Base-by-base conservation (phyloP, 2,113 vertebrate genomes). In the Pteropus alecto region DNA sequence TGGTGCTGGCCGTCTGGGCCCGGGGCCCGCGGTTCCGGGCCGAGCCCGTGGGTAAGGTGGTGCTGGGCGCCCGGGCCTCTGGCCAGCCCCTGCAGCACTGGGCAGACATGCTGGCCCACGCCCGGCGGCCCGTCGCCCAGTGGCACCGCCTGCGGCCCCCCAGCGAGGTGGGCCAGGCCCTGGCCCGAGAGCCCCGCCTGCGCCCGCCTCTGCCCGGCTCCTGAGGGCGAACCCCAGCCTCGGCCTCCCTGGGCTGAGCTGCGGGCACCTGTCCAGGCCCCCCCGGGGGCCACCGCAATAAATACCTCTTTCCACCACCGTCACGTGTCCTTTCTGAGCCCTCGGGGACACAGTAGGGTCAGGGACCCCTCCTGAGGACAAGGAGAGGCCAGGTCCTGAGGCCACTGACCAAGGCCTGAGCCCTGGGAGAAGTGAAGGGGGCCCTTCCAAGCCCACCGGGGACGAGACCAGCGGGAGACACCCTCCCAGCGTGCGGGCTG, bases 101-200 rank as follows among this genome's bases (percentile, higher is more conserved):
- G 99, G 99, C 99, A 0, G 99, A 99, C 98, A 99, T 99, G 99
- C 97, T 99, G 97, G 99, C 99, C 93, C 99, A 99, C 63, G 98
- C 99, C 0, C 98, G 99, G 60, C 95, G 98, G 60, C 99, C 99
- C 1, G 87, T 99, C 0, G 97, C 99, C 16, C 99, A 99, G 98
- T 99, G 99, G 99, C 99, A 99, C 98, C 98, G 38, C 43, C 98
- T 99, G 92, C 99, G 98, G 83, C 97, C 98, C 0, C 97, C 99
- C 0, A 96, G 99, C 4, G 99, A 99, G 91, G 99, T 99, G 24
- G 99, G 99, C 96, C 96, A 97, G 67, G 98, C 98, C 24, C 98
- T 99, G 95, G 97, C 70, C 12, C 97, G 99, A 26, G 99, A 99
- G 61, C 98, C 98, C 78, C 97, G 94, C 60, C 92, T 98, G 65